Percentiles rank a stretch among this genome's conserved stretches.
These are phyloP conservation scores for Perizoma affinitatum DNA, from an alignment of 2,888 invertebrate genomes.

Conservation along the genomic window DNA sequence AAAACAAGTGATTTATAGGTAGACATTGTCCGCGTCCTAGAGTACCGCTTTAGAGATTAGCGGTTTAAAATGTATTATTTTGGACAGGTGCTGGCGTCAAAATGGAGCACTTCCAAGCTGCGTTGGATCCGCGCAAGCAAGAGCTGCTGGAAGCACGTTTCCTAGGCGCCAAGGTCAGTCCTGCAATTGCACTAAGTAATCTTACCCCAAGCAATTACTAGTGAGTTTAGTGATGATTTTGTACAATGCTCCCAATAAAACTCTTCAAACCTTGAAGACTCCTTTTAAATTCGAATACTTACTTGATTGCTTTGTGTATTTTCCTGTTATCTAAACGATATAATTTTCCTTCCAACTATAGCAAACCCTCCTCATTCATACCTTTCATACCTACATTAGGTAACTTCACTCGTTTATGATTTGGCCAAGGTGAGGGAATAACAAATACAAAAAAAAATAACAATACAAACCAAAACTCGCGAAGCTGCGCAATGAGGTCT, in stretches of 20 bases:
- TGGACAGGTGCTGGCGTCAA: slow-evolving; percentile 93
- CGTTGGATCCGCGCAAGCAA: slow-evolving; percentile 99
- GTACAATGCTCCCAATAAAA: neutral
- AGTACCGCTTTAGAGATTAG: slow-evolving; percentile 21
- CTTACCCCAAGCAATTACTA: slow-evolving; percentile 1
- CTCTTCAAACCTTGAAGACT: no score
- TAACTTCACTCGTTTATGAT: neutral
- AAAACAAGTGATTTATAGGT: neutral
- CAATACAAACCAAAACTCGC: slow-evolving; percentile 8
- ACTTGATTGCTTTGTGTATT: no score
- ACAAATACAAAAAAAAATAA: neutral
- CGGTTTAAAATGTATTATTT: slow-evolving; percentile 47
- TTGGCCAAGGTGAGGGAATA: slow-evolving; percentile 1
- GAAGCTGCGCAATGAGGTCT: slow-evolving; percentile 29
- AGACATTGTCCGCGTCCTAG: slow-evolving; percentile 1
- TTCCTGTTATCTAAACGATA: no score
- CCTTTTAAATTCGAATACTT: no score
- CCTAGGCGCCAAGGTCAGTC: slow-evolving; percentile 96
- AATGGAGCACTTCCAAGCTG: slow-evolving; percentile 98
- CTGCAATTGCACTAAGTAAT: slow-evolving; percentile 18
- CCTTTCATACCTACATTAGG: no score
- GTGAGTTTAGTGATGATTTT: slow-evolving; percentile 7
- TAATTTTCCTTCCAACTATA: no score
- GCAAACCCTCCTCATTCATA: no score
- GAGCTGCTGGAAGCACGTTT: slow-evolving; percentile 99